A percentile compares a stretch with the other conserved stretches of the same genome.
phyloP scores from a whole-genome alignment of 2,113 vertebrate genomes.

The Nothobranchius furzeri region DNA sequence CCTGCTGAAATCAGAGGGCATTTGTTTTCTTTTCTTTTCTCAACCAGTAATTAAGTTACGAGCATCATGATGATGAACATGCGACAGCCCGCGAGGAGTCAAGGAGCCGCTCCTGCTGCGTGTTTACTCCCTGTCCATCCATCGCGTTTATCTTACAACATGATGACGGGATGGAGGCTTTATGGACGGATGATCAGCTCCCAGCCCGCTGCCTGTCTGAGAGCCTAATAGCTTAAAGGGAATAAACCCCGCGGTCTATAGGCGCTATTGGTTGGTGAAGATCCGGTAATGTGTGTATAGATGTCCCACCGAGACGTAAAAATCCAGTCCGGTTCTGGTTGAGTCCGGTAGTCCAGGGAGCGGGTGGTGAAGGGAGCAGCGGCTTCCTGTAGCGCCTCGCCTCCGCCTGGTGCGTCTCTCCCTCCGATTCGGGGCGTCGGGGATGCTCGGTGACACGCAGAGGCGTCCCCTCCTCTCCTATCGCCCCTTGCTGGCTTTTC shows the following conservation, averaged over 20 bases:
- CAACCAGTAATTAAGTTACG: conserved; percentile 25
- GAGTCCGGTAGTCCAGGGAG: conserved; percentile 47
- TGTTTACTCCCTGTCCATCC: conserved; percentile 52
- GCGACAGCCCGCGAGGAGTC: background rate
- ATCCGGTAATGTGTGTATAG: conserved; percentile 36
- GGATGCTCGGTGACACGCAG: conserved; percentile 52
- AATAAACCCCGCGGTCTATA: conserved; percentile 41
- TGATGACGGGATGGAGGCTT: conserved; percentile 41
- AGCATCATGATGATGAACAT: conserved; percentile 1
- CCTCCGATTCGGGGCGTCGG: conserved; percentile 47
- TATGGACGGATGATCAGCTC: conserved; percentile 25
- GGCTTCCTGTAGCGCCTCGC: conserved; percentile 54
- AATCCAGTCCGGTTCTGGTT: conserved; percentile 37
- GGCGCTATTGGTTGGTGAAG: conserved; percentile 24
- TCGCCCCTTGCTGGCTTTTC: background rate
- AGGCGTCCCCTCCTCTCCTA: conserved; percentile 2
- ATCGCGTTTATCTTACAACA: conserved; percentile 47
- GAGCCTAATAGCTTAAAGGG: conserved; percentile 32
- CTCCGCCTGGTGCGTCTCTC: conserved; percentile 57
- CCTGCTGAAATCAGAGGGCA: conserved; percentile 65
- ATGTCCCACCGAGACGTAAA: conserved; percentile 65
- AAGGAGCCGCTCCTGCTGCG: conserved; percentile 35
- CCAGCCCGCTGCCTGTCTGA: background rate
- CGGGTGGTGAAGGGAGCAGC: conserved; percentile 26
- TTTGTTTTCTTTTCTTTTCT: conserved; percentile 6